Evolutionary conservation across 2,113 vertebrate species (phyloP).

Genomic region (Anhinga anhinga): DNA sequence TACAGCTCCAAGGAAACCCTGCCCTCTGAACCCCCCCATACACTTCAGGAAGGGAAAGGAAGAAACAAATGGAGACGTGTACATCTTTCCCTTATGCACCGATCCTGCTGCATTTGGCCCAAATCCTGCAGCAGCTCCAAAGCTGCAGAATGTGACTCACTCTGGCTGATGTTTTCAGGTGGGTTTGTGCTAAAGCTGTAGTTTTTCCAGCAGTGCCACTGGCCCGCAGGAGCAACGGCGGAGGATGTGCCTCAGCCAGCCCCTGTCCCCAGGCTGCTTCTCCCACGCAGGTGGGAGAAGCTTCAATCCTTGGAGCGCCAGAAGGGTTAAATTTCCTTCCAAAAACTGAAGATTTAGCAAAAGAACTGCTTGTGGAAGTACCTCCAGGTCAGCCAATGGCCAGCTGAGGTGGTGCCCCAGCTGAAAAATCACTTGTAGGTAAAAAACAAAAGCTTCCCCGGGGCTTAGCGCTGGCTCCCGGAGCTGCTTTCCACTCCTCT

Average conservation of each 20-base stretch:
- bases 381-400: no score
- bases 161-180: background rate
- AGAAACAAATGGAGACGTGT: background rate
- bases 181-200: background rate
- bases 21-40: background rate
- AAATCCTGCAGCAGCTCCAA: background rate
- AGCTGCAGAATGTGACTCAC: background rate
- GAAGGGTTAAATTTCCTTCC: background rate
- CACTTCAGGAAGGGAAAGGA: background rate
- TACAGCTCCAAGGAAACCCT: accelerated
- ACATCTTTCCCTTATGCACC: background rate
- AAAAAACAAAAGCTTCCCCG: background rate
- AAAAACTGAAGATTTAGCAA: background rate
- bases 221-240: background rate
- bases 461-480: background rate
- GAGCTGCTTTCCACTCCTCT: background rate
- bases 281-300: background rate
- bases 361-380: background rate
- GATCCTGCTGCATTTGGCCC: background rate
- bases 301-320: background rate
- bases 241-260: background rate
- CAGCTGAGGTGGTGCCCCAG: background rate
- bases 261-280: background rate
- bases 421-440: background rate
- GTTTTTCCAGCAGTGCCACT: background rate